Conservation (phyloP, 2,797 vertebrate genomes). For the Tokudaia tokunoshimensis region DNA sequence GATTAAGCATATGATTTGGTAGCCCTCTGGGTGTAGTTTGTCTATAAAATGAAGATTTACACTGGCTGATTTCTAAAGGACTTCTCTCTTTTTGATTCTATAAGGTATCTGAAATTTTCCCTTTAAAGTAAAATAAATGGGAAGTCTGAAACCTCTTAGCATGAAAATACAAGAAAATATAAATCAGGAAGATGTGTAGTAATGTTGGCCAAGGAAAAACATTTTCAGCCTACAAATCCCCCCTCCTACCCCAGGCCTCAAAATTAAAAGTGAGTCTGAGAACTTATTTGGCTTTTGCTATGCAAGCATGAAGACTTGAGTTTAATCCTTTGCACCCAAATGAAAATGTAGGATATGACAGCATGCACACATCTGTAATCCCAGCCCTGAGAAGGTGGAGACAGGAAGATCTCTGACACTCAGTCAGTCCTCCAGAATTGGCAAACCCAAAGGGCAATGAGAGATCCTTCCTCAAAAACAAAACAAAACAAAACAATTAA, state of each 20-base stretch:
- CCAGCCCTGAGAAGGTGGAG: neutral
- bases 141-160: neutral
- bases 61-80: neutral
- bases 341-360: neutral
- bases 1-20: neutral
- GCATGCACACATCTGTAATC: neutral
- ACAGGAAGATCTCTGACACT: neutral
- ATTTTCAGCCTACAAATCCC: constrained; percentile 2
- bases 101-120: neutral
- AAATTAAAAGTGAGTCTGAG: neutral
- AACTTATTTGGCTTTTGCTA: neutral
- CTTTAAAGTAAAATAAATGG: constrained; percentile 15
- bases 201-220: neutral
- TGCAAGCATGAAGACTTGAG: neutral
- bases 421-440: neutral
- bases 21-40: neutral
- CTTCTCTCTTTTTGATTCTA: constrained; percentile 10
- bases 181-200: constrained; percentile 14
- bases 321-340: neutral
- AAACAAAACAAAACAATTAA: neutral
- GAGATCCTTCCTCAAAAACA: neutral
- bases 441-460: neutral
- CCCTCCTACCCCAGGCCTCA: too few relatives aligned
- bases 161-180: constrained; percentile 37
- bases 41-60: neutral